Evolutionary conservation across 2,888 invertebrate genomes (phyloP).

Genomic region (Dimorphilus gyrociliatus): DNA sequence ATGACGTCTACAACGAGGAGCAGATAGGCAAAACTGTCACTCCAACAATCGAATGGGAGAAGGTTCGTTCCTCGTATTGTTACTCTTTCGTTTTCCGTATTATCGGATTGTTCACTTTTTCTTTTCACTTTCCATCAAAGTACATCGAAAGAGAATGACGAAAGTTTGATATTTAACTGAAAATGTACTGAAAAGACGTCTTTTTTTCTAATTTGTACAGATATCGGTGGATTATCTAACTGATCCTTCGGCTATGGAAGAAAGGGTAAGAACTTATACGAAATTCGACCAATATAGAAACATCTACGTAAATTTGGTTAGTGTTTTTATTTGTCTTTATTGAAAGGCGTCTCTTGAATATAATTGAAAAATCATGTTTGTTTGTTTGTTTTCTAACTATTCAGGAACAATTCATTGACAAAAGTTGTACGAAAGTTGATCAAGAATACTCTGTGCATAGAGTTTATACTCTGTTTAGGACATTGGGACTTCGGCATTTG

Average conservation of each 20-base stretch:
- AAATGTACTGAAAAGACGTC: neutral
- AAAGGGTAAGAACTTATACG: constrained; percentile 6
- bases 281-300: constrained; percentile 5
- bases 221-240: constrained; percentile 10
- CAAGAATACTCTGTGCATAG: constrained; percentile 22
- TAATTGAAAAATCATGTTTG: neutral
- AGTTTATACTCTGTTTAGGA: constrained; percentile 25
- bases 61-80: constrained; percentile 11
- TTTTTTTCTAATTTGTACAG: constrained; percentile 5
- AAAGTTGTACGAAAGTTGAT: constrained; percentile 19
- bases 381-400: constrained; percentile 4
- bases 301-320: constrained; percentile 10
- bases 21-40: constrained; percentile 7
- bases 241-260: constrained; percentile 5
- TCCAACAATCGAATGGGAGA: constrained; percentile 11
- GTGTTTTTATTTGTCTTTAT: constrained; percentile 1
- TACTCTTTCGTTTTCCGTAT: too few species aligned
- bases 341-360: too few species aligned
- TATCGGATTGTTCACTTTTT: too few species aligned
- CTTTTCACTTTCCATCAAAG: too few species aligned
- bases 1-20: constrained; percentile 8
- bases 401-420: constrained; percentile 21
- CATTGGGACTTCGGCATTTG: constrained; percentile 27
- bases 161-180: neutral
- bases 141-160: too few species aligned